Evolutionary conservation across 2,113 vertebrate species (phyloP), one percentile per base, ranked within the genome.

Genomic region (Caloenas nicobarica): DNA sequence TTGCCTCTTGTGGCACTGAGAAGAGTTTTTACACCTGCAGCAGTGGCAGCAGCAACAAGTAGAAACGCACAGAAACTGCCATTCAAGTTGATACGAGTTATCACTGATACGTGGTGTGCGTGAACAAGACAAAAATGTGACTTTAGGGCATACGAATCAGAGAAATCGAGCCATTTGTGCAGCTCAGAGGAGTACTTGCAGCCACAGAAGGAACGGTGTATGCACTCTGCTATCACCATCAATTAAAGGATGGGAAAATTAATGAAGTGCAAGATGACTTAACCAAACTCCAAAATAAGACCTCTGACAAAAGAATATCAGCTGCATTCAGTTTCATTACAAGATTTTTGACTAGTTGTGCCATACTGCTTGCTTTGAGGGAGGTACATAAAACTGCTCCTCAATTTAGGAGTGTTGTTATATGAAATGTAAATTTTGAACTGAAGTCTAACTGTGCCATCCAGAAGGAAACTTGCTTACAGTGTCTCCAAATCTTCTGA

Each of bases 21-120:
- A 42, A 38, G 31, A 53, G 38, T 10, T 82, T 73, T 61, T 23
- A 58, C n/a, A 68, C 8, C 53, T 28, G 23, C 31, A 54, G 58
- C 53, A 46, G 23, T 4, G 24, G 46, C 7, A n/a, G 34, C 23
- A 82, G 38, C 19, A 46, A 61, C 38, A 12, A 15, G 40, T 3
- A 68, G 66, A 46, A 86, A 62, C 4, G 29, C 60, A 78, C 7
- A 61, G 21, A 24, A 79, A 10, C 8, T 50, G 57, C 42, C 25
- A 18, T 33, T 68, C 28, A 12, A 51, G 46, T 23, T 34, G 38
- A 65, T 31, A 29, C 0, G 1, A 24, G 21, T 46, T 36, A 86
- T 46, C 14, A 18, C 28, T 23, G 51, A 74, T 50, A n/a, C 3
- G 15, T 7, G 21, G 28, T 1, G 0, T 46, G 25, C 4, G 1